A percentile compares a stretch with the other conserved stretches of the same genome.
These are phyloP conservation scores for Xanthia togata DNA, from an alignment of 2,888 invertebrate species.

Conservation along the genomic window DNA sequence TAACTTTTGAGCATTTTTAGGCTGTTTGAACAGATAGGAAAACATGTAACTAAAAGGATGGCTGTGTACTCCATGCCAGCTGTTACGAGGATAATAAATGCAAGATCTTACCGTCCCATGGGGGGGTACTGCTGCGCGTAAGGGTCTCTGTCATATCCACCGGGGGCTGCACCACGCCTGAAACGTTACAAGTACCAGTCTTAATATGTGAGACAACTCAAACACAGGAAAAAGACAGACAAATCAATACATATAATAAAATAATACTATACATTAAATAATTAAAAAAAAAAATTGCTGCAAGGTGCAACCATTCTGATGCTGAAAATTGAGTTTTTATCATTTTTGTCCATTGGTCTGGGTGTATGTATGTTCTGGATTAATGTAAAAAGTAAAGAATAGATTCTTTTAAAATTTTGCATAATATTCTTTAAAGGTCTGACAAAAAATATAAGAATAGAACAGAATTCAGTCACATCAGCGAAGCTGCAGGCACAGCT, in stretches of 20 bases:
- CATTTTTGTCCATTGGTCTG: not conserved
- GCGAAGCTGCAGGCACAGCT: not conserved
- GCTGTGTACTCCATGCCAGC: slow-evolving; percentile 60
- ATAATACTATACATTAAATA: not conserved
- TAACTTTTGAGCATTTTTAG: not conserved
- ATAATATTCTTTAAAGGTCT: not conserved
- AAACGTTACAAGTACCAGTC: slow-evolving; percentile 42
- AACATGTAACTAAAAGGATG: slow-evolving; percentile 21
- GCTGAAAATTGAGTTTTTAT: not conserved
- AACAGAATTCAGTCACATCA: not conserved
- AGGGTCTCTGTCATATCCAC: slow-evolving; percentile 87
- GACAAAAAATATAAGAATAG: not conserved
- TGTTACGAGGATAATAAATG: slow-evolving; percentile 25
- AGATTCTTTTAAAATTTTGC: not conserved
- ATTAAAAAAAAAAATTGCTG: not conserved
- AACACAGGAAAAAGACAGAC: not conserved
- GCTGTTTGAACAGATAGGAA: slow-evolving; percentile 34
- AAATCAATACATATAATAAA: not conserved
- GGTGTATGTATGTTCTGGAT: too few species aligned
- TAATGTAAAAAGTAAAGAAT: not conserved
- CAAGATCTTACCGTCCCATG: slow-evolving; percentile 86
- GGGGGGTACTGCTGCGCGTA: slow-evolving; percentile 88
- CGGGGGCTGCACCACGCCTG: slow-evolving; percentile 85
- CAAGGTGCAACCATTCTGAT: not conserved
- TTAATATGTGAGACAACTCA: slow-evolving; percentile 4